Percentiles rank a stretch among this genome's conserved stretches.
These are phyloP conservation scores for Xenopus tropicalis DNA, from an alignment of 2,113 vertebrate species.

Conservation along the genomic window UCB_Xtro_10.0 CM004444.2:146345001-146345500, in stretches of 20 bases:
- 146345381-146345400: too few species aligned
- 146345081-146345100: not conserved
- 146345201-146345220: not conserved
- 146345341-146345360: too few species aligned
- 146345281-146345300: too few species aligned
- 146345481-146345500: too few species aligned
- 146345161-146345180: not conserved
- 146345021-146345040: slow-evolving; percentile 20
- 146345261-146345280: too few species aligned
- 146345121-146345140: not conserved
- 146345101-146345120: not conserved
- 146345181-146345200: not conserved
- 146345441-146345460: too few species aligned
- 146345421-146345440: too few species aligned
- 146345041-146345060: slow-evolving; percentile 7
- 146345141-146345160: not conserved
- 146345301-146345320: too few species aligned
- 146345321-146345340: too few species aligned
- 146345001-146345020: slow-evolving; percentile 1
- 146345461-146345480: too few species aligned
- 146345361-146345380: too few species aligned
- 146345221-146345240: not conserved
- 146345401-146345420: too few species aligned
- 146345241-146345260: not conserved
- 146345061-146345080: slow-evolving; percentile 28